These are phyloP conservation scores for Salvelinus namaycush DNA, from an alignment of 2,113 vertebrate species.

Conservation along the genomic window DNA sequence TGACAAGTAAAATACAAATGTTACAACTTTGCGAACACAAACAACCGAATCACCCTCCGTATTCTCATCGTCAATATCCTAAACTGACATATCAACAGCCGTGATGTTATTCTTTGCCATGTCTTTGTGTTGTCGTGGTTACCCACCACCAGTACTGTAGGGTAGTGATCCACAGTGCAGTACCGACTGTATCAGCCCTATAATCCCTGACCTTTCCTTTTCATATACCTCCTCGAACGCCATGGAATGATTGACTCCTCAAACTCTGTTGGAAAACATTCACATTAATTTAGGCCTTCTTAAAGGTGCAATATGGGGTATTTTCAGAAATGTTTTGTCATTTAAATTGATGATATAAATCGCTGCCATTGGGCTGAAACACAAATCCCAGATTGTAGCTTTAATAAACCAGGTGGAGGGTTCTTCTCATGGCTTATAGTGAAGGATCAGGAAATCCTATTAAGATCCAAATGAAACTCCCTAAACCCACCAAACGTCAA, in stretches of 20 bases:
- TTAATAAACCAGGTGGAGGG: slow-evolving; percentile 47
- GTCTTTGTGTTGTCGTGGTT: neutral
- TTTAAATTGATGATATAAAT: too few species aligned
- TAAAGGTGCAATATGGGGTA: too few species aligned
- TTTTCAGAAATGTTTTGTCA: too few species aligned
- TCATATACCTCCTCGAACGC: slow-evolving; percentile 50
- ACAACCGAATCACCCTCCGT: neutral
- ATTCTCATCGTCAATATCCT: neutral
- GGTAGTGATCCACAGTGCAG: too few species aligned
- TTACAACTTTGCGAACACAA: neutral
- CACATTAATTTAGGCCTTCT: slow-evolving; percentile 54
- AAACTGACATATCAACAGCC: neutral
- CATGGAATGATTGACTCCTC: slow-evolving; percentile 48
- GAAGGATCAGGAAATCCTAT: slow-evolving; percentile 67
- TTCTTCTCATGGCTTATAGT: slow-evolving; percentile 58
- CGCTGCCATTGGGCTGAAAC: too few species aligned
- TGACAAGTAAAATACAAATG: too few species aligned
- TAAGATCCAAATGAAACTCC: slow-evolving; percentile 69
- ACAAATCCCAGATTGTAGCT: too few species aligned
- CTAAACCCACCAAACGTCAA: slow-evolving; percentile 65
- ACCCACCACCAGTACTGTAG: neutral
- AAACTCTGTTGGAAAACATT: slow-evolving; percentile 56
- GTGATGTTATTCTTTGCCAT: neutral
- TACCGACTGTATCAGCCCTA: slow-evolving; percentile 27
- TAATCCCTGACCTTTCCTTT: slow-evolving; percentile 58